Percentiles rank a stretch among this genome's conserved stretches.
phyloP scores from a whole-genome alignment of 2,113 vertebrate genomes.

The Lampris incognitus region DNA sequence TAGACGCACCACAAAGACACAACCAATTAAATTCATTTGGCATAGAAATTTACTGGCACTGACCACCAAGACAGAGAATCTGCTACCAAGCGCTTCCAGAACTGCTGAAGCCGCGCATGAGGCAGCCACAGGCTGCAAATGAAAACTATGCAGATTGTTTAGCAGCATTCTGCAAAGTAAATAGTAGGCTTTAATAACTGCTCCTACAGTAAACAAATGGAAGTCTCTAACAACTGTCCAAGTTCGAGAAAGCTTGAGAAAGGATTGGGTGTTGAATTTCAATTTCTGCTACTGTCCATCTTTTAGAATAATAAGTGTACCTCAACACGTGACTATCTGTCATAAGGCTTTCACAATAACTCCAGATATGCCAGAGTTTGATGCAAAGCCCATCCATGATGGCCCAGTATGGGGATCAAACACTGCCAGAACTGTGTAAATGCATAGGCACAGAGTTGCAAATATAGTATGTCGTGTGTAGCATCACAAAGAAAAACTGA shows the following conservation, averaged over 20 bases:
- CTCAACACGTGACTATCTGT: too few species aligned
- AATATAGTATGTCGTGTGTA: too few species aligned
- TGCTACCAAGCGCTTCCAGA: not conserved
- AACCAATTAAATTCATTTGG: conserved; percentile 4
- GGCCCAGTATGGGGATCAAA: too few species aligned
- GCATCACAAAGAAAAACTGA: too few species aligned
- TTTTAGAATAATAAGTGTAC: too few species aligned
- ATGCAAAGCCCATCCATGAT: too few species aligned
- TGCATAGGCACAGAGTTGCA: too few species aligned
- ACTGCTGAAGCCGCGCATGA: not conserved
- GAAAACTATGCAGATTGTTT: not conserved
- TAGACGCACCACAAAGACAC: not conserved
- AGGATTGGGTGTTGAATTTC: not conserved
- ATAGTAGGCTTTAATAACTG: not conserved
- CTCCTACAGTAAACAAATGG: not conserved
- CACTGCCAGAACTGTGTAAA: too few species aligned
- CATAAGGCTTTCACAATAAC: too few species aligned
- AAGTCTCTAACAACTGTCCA: not conserved
- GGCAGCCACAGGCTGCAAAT: not conserved
- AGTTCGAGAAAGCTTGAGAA: too few species aligned
- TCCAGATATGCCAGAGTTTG: too few species aligned
- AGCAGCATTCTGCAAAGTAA: not conserved
- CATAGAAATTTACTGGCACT: not conserved
- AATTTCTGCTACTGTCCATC: too few species aligned
- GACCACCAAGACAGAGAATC: not conserved